Conservation (phyloP, 2,113 vertebrate genomes). For the Piprites chloris region DNA sequence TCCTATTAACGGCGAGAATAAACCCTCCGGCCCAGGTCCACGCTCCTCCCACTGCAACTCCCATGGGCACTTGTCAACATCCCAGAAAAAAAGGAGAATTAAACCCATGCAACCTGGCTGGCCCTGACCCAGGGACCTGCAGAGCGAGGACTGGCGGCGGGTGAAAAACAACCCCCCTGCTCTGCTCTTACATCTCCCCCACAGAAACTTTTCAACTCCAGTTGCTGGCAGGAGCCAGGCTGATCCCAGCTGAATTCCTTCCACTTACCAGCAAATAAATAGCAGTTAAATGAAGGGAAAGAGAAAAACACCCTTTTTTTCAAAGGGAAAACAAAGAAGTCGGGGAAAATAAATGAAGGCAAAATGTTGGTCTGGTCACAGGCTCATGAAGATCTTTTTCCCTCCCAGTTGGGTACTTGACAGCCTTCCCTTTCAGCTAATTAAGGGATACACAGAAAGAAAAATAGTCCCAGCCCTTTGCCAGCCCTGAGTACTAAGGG, state of each 20-base stretch:
- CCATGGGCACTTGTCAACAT: background rate
- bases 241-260: slow-evolving; percentile 60
- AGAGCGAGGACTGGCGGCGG: background rate
- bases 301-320: slow-evolving; percentile 37
- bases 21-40: background rate
- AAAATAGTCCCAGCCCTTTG: slow-evolving; percentile 17
- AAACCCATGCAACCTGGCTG: slow-evolving; percentile 14
- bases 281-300: slow-evolving; percentile 32
- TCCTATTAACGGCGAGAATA: background rate
- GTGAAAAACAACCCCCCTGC: slow-evolving; percentile 16
- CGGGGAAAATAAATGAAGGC: background rate
- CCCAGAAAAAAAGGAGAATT: slow-evolving; percentile 3
- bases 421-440: slow-evolving; percentile 29
- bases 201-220: slow-evolving; percentile 36
- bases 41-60: background rate
- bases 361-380: background rate
- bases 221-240: slow-evolving; percentile 24
- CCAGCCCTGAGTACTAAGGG: background rate
- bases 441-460: slow-evolving; percentile 30
- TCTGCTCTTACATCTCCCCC: slow-evolving; percentile 22
- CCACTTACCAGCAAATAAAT: slow-evolving; percentile 61
- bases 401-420: background rate
- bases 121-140: background rate
- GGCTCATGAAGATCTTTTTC: background rate
- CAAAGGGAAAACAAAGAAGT: slow-evolving; percentile 46